Evolutionary conservation across 2,113 vertebrate genomes (phyloP).

Genomic region (Tachuris rubrigastra): DNA sequence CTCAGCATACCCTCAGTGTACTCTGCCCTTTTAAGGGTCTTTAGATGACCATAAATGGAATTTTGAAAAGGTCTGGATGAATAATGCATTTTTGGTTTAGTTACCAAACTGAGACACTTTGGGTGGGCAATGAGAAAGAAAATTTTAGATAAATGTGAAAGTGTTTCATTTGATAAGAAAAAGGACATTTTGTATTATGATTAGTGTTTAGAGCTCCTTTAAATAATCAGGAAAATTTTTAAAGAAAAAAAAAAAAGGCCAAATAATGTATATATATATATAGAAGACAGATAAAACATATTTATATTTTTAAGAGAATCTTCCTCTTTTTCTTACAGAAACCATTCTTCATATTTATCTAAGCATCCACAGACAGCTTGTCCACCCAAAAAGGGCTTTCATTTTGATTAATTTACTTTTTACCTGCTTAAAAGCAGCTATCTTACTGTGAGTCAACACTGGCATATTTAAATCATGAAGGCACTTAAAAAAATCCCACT

Average conservation of each 20-base stretch:
- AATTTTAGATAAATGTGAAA: neutral
- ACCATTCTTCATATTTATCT: neutral
- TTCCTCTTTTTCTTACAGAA: neutral
- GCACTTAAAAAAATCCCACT: neutral
- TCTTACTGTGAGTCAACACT: neutral
- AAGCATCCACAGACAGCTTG: neutral
- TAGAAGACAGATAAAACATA: neutral
- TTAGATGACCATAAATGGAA: neutral
- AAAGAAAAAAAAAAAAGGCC: neutral
- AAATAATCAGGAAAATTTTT: neutral
- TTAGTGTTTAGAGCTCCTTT: neutral
- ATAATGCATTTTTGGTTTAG: neutral
- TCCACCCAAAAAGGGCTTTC: neutral
- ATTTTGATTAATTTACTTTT: neutral
- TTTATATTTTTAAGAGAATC: neutral
- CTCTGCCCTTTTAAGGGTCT: neutral
- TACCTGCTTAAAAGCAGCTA: neutral
- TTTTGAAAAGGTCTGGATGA: constrained; percentile 15
- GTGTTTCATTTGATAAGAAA: neutral
- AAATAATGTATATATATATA: neutral
- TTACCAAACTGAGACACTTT: neutral
- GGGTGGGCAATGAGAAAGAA: neutral
- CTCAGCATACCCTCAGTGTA: neutral
- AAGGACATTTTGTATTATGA: neutral
- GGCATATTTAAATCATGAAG: neutral